These are phyloP conservation scores for Triplophysa bombifrons DNA, from an alignment of 2,797 vertebrate species.

Conservation along the genomic window DNA sequence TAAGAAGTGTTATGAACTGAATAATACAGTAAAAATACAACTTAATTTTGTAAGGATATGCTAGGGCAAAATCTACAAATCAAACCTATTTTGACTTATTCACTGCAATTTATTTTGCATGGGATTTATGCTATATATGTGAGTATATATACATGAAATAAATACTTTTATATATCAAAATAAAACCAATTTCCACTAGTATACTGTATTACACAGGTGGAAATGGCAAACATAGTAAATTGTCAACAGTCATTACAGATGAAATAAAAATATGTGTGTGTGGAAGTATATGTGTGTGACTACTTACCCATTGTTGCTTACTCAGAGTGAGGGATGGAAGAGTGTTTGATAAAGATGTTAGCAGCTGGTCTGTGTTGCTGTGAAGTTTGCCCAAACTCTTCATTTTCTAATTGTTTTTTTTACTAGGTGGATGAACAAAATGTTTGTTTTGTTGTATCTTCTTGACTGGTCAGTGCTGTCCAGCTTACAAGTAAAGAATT, in stretches of 20 bases:
- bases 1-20: not conserved
- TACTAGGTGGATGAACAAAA: not conserved
- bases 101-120: too few species aligned
- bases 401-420: slow-evolving; percentile 61
- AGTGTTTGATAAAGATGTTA: slow-evolving; percentile 75
- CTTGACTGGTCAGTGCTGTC: slow-evolving; percentile 24
- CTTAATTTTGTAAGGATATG: too few species aligned
- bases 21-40: not conserved
- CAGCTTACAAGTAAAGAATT: not conserved
- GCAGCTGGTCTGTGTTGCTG: slow-evolving; percentile 73
- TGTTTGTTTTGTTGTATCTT: slow-evolving; percentile 30
- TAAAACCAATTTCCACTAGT: too few species aligned
- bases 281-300: not conserved
- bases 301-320: slow-evolving; percentile 71
- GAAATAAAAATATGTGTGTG: not conserved
- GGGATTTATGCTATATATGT: too few species aligned
- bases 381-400: slow-evolving; percentile 71
- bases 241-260: not conserved
- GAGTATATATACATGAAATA: too few species aligned
- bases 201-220: too few species aligned
- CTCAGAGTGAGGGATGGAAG: slow-evolving; percentile 73
- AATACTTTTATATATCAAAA: too few species aligned
- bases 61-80: too few species aligned
- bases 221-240: too few species aligned
- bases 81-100: too few species aligned